Conservation (phyloP, 2,888 invertebrate genomes). For the Nemotelus nigrinus region DNA sequence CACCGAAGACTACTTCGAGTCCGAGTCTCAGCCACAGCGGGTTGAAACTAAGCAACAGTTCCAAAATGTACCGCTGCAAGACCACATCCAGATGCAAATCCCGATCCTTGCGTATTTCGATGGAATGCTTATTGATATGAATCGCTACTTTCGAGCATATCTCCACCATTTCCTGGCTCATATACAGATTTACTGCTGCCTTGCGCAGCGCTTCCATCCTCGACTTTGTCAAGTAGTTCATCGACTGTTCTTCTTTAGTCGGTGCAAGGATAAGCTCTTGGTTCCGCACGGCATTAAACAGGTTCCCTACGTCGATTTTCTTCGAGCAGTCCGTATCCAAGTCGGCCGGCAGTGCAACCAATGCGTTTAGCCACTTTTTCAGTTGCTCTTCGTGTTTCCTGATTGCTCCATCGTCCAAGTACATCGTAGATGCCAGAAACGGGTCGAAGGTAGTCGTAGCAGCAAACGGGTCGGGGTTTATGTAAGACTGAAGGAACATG, state of each 20-base stretch:
- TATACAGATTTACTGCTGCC: constrained; percentile 73
- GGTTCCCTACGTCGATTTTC: constrained; percentile 76
- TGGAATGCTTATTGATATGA: constrained; percentile 78
- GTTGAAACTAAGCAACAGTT: constrained; percentile 84
- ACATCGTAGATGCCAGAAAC: constrained; percentile 73
- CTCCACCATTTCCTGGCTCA: constrained; percentile 70
- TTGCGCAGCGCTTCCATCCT: constrained; percentile 74
- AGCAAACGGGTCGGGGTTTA: constrained; percentile 67
- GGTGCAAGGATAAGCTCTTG: constrained; percentile 75
- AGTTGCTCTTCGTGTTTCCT: constrained; percentile 76
- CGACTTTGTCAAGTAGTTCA: constrained; percentile 73
- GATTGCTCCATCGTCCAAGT: constrained; percentile 75
- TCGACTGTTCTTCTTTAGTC: constrained; percentile 76
- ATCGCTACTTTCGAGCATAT: constrained; percentile 76
- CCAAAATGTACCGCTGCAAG: constrained; percentile 79
- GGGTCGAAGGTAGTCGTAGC: constrained; percentile 72
- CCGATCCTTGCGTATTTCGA: constrained; percentile 79
- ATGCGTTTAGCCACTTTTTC: constrained; percentile 81
- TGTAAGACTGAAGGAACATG: constrained; percentile 62
- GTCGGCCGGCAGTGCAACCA: constrained; percentile 79
- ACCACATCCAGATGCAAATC: constrained; percentile 86
- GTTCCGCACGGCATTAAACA: constrained; percentile 78
- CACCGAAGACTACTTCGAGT: constrained; percentile 84
- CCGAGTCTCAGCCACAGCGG: constrained; percentile 90
- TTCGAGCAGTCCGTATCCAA: constrained; percentile 71